These are phyloP conservation scores for Scolopax bukidnonensis DNA, from an alignment of 2,797 vertebrate species.

Conservation along the genomic window DNA sequence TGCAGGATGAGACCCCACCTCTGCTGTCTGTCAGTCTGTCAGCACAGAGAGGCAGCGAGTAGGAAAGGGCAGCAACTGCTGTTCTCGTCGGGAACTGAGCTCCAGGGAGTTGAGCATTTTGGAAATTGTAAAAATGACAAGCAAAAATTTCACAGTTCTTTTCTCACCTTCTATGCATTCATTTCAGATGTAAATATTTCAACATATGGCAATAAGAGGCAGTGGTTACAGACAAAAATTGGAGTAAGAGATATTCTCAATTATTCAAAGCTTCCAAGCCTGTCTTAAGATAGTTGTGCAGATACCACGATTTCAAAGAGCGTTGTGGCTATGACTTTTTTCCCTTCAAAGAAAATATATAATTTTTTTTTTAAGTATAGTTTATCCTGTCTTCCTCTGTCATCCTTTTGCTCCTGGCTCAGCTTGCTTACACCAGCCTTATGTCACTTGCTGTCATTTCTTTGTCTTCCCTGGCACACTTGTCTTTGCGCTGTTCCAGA, in stretches of 20 bases:
- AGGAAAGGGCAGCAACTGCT: neutral
- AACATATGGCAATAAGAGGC: neutral
- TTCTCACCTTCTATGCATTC: neutral
- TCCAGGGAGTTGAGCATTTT: neutral
- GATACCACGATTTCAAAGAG: neutral
- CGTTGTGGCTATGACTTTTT: neutral
- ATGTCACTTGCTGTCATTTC: neutral
- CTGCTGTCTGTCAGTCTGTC: neutral
- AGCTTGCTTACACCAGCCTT: neutral
- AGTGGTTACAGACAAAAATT: neutral
- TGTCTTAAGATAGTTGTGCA: neutral
- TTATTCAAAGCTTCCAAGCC: neutral
- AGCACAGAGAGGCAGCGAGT: neutral
- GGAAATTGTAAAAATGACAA: neutral
- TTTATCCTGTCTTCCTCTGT: neutral
- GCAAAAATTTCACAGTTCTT: neutral
- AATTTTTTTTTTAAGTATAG: fast-evolving
- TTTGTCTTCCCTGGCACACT: neutral
- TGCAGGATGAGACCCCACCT: neutral
- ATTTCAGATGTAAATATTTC: slow-evolving; percentile 6
- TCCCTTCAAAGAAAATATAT: neutral
- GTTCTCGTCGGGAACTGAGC: neutral
- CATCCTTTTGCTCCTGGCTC: neutral
- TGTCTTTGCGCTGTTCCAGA: neutral
- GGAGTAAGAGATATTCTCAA: neutral